These are phyloP conservation scores for Spodoptera exigua DNA, from an alignment of 2,888 invertebrate genomes.

Conservation along the genomic window DNA sequence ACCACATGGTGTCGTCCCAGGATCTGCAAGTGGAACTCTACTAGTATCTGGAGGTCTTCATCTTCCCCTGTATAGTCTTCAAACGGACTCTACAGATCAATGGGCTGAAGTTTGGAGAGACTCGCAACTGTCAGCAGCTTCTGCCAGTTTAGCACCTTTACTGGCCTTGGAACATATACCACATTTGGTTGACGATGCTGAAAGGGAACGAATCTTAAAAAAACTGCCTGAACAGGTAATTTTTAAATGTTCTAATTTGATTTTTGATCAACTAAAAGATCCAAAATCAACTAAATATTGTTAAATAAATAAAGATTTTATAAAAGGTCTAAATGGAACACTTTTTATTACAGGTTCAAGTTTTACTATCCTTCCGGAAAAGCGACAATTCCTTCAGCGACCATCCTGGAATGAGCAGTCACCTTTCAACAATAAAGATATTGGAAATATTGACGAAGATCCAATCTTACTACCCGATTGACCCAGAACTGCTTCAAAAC, in stretches of 20 bases:
- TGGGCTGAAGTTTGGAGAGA: conserved; percentile 85
- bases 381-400: conserved; percentile 92
- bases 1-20: conserved; percentile 91
- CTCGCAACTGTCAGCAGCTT: conserved; percentile 86
- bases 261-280: too few species aligned
- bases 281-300: too few species aligned
- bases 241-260: too few species aligned
- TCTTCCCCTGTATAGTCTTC: conserved; percentile 84
- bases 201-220: conserved; percentile 84
- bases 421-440: conserved; percentile 89
- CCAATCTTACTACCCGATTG: conserved; percentile 90
- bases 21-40: conserved; percentile 90
- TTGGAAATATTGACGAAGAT: conserved; percentile 90
- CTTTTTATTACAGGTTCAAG: conserved; percentile 86
- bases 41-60: conserved; percentile 90
- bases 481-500: conserved; percentile 89
- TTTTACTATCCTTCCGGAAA: conserved; percentile 90
- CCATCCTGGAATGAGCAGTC: conserved; percentile 90
- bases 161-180: conserved; percentile 88
- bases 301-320: too few species aligned
- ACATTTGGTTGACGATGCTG: conserved; percentile 85
- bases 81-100: conserved; percentile 78
- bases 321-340: not conserved
- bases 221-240: conserved; percentile 89
- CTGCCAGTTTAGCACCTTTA: conserved; percentile 89